Percentiles rank a stretch among this genome's conserved stretches.
phyloP scores from a whole-genome alignment of 2,888 invertebrate genomes.

The Homarus gammarus region DNA sequence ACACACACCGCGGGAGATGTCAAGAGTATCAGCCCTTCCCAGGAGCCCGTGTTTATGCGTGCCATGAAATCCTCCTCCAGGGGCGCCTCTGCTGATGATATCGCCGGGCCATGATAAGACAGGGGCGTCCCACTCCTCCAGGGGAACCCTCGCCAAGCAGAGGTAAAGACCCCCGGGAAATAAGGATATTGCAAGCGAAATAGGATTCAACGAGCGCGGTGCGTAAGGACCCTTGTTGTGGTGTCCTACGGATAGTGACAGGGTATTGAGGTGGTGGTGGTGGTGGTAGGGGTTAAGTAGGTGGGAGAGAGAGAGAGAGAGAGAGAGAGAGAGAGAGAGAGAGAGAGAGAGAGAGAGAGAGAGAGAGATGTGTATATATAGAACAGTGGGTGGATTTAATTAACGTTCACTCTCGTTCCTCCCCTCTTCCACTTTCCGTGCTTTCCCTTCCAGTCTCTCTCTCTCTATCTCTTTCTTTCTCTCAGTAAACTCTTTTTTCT shows the following conservation, averaged over 20 bases:
- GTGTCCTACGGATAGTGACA: no score
- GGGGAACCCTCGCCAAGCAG: no score
- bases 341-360: not conserved
- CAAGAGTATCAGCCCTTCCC: not conserved
- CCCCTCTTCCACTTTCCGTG: no score
- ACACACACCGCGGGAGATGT: not conserved
- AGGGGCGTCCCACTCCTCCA: not conserved
- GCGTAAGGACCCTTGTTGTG: not conserved
- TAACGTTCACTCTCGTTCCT: no score
- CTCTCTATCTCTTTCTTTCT: no score
- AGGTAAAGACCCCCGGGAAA: not conserved
- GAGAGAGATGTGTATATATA: no score
- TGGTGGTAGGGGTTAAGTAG: not conserved
- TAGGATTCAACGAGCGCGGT: not conserved
- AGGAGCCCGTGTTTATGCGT: not conserved
- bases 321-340: not conserved
- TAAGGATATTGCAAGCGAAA: not conserved
- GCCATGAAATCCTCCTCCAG: not conserved
- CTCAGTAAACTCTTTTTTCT: no score
- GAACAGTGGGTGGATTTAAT: no score
- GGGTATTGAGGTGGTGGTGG: no score
- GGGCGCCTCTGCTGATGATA: not conserved
- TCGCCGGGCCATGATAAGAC: not conserved
- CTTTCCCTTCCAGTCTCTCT: no score
- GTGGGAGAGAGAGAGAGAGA: not conserved